Evolutionary conservation across 2,113 vertebrate genomes (phyloP).

Genomic region (Channa argus): DNA sequence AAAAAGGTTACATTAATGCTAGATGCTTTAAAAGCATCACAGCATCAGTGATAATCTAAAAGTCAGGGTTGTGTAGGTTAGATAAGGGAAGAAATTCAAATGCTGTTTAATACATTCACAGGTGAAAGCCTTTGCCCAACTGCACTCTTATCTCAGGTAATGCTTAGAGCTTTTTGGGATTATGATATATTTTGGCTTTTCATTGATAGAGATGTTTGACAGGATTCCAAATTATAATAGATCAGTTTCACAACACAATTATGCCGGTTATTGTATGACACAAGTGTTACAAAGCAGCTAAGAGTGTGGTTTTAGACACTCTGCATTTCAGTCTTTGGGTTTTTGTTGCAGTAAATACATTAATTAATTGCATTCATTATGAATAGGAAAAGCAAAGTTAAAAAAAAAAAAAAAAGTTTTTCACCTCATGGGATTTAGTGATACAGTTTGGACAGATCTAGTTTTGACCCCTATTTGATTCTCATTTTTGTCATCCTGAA

Average conservation of each 20-base stretch:
- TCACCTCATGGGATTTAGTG: neutral
- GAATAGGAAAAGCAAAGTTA: neutral
- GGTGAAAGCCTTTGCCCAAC: constrained; percentile 28
- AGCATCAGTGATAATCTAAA: neutral
- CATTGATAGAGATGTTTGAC: constrained; percentile 18
- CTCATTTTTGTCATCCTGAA: neutral
- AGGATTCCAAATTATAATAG: constrained; percentile 1
- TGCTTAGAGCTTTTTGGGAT: constrained; percentile 38
- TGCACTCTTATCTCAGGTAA: constrained; percentile 33
- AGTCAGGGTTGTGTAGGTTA: neutral
- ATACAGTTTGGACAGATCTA: neutral
- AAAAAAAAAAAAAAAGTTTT: neutral
- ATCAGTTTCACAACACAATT: constrained; percentile 11
- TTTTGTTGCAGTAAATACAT: neutral
- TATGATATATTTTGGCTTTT: constrained; percentile 36
- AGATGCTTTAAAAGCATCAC: neutral
- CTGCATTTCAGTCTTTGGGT: neutral
- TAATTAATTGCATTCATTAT: neutral
- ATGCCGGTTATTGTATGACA: neutral
- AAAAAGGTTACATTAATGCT: neutral
- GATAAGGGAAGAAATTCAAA: neutral
- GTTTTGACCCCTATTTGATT: neutral
- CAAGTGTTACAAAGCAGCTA: neutral
- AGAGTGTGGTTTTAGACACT: neutral
- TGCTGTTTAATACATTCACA: constrained; percentile 1